These are phyloP conservation scores for Salmo trutta DNA, from an alignment of 2,797 vertebrate species.

Conservation along the genomic window DNA sequence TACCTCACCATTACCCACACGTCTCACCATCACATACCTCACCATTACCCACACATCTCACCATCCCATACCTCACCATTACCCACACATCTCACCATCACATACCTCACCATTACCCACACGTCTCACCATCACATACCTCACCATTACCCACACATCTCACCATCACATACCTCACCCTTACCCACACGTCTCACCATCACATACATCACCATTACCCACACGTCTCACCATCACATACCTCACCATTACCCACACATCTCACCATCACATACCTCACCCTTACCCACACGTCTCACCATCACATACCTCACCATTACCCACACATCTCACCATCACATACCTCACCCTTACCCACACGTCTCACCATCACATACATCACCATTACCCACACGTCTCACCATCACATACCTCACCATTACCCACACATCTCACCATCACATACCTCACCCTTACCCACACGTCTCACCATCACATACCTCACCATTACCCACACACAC, in stretches of 20 bases:
- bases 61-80: too few species aligned
- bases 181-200: too few species aligned
- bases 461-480: not conserved
- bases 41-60: not conserved
- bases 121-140: too few species aligned
- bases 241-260: too few species aligned
- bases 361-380: conserved; percentile 7
- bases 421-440: not conserved
- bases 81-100: too few species aligned
- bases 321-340: not conserved
- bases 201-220: too few species aligned
- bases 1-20: not conserved
- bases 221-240: too few species aligned
- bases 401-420: conserved; percentile 11
- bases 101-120: not conserved
- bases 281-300: too few species aligned
- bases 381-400: too few species aligned
- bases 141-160: not conserved
- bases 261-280: too few species aligned
- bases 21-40: conserved; percentile 10
- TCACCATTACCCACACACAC: not conserved
- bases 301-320: too few species aligned
- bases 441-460: conserved; percentile 11
- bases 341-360: not conserved
- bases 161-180: too few species aligned